Evolutionary conservation across 2,888 invertebrate species (phyloP).

Genomic region (Flexamia atlantica): DNA sequence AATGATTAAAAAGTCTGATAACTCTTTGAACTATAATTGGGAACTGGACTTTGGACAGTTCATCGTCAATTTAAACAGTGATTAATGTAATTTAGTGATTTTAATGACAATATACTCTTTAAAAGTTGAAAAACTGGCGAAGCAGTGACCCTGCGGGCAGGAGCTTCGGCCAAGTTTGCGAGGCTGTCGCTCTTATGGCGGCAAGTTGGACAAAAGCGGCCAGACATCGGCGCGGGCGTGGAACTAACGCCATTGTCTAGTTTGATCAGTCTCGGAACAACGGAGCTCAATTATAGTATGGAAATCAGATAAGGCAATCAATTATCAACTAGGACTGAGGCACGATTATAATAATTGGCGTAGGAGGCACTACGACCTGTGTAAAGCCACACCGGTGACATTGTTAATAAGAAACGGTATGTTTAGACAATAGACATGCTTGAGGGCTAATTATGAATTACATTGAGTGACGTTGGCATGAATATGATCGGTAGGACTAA

Average conservation of each 20-base stretch:
- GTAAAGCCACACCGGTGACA: not conserved
- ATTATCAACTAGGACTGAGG: not conserved
- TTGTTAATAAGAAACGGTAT: not conserved
- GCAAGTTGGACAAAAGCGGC: slow-evolving; percentile 39
- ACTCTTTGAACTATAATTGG: no score
- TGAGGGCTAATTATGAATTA: no score
- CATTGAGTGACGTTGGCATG: no score
- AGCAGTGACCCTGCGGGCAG: no score
- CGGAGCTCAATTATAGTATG: slow-evolving; percentile 40
- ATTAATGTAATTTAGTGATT: no score
- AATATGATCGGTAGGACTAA: no score
- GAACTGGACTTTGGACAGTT: no score
- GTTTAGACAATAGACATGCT: no score
- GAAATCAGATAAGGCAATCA: slow-evolving; percentile 41
- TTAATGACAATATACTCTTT: no score
- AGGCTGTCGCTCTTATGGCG: not conserved
- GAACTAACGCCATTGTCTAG: slow-evolving; percentile 31
- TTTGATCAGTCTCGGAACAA: slow-evolving; percentile 35
- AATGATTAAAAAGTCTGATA: no score
- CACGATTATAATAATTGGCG: not conserved
- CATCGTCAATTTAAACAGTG: no score
- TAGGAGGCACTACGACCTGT: not conserved
- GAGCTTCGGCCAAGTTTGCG: slow-evolving; percentile 13
- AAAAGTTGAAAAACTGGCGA: no score
- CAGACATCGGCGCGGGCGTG: slow-evolving; percentile 41